These are phyloP conservation scores for Pristis pectinata DNA, from an alignment of 2,797 vertebrate species.

Conservation along the genomic window DNA sequence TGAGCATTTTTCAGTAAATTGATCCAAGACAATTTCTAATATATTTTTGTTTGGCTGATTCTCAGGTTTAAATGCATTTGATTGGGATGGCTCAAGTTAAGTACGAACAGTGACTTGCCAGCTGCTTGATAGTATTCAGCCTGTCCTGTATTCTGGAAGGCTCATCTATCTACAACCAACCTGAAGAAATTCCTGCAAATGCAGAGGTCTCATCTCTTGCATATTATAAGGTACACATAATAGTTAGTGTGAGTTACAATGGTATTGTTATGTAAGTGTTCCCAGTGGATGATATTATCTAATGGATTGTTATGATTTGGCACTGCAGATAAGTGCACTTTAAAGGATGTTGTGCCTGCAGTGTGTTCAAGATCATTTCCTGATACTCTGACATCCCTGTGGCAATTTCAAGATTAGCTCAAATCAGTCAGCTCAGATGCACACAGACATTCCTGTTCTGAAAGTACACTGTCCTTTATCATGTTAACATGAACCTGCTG, in stretches of 20 bases:
- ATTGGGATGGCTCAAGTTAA: slow-evolving; percentile 40
- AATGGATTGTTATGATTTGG: slow-evolving; percentile 26
- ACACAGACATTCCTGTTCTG: neutral
- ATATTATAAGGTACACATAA: slow-evolving; percentile 40
- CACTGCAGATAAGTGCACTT: slow-evolving; percentile 16
- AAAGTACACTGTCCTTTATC: neutral
- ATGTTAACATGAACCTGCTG: neutral
- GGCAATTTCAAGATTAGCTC: slow-evolving; percentile 15
- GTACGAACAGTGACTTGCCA: slow-evolving; percentile 12
- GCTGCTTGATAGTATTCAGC: slow-evolving; percentile 39
- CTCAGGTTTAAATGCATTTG: slow-evolving; percentile 22
- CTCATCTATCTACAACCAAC: slow-evolving; percentile 27
- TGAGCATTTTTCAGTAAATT: neutral
- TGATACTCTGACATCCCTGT: neutral
- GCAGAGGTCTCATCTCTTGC: slow-evolving; percentile 38
- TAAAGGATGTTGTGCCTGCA: neutral
- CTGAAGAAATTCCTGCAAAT: slow-evolving; percentile 41
- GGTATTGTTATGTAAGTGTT: slow-evolving; percentile 2
- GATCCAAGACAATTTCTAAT: neutral
- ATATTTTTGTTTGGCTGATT: neutral
- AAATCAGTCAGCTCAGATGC: slow-evolving; percentile 14
- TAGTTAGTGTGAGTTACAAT: neutral
- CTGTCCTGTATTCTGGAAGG: slow-evolving; percentile 37
- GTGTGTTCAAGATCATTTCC: neutral
- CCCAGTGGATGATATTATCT: slow-evolving; percentile 17